Evolutionary conservation across 2,888 invertebrate species (phyloP).

Genomic region (Epistrophella euchroma): DNA sequence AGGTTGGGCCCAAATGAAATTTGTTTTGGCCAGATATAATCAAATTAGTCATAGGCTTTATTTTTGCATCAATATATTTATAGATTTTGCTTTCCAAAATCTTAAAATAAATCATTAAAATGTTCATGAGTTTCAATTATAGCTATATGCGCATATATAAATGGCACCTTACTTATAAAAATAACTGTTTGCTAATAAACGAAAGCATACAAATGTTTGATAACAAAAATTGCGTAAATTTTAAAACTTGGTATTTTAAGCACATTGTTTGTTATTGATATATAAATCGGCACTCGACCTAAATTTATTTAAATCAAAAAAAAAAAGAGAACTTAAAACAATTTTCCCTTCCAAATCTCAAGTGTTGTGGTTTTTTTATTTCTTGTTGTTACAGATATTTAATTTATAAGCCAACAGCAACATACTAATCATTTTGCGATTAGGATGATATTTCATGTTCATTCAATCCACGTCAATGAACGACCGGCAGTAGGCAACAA

Average conservation of each 20-base stretch:
- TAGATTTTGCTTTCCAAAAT: no score
- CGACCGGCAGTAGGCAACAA: constrained; percentile 10
- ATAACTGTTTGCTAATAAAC: neutral
- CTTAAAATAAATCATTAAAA: no score
- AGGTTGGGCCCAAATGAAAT: no score
- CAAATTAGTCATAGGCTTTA: no score
- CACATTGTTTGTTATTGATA: constrained; percentile 19
- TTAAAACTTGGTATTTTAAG: neutral
- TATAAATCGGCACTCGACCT: constrained; percentile 17
- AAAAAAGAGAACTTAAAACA: constrained; percentile 15
- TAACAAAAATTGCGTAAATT: constrained; percentile 21
- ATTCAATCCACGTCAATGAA: constrained; percentile 40
- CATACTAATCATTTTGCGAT: constrained; percentile 51
- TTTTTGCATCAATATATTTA: no score
- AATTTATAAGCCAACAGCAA: constrained; percentile 25
- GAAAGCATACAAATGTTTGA: constrained; percentile 11
- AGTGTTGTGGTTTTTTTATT: constrained; percentile 3
- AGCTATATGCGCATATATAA: neutral
- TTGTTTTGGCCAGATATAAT: no score
- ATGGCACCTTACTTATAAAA: neutral
- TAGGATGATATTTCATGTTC: constrained; percentile 31
- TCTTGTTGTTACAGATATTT: constrained; percentile 13
- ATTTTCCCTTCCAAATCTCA: constrained; percentile 27
- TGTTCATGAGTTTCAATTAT: no score
- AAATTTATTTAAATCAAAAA: constrained; percentile 6